Conservation (phyloP, 2,888 invertebrate species). For the Hirtodrosophila duncani region DNA sequence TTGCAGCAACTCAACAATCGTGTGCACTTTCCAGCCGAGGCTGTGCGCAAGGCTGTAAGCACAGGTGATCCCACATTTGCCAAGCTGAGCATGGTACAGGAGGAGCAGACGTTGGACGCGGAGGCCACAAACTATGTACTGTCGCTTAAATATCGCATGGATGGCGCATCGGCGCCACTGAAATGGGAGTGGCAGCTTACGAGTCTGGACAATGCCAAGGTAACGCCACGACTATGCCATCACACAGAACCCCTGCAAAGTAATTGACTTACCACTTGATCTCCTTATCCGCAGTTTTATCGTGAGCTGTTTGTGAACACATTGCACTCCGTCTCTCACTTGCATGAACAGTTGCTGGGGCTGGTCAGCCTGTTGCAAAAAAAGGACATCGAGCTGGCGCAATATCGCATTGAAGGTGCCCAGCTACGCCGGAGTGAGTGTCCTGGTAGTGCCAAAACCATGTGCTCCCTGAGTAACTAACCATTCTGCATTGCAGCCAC, state of each 20-base stretch:
- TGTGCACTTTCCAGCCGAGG: slow-evolving; percentile 59
- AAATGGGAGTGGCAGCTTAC: slow-evolving; percentile 67
- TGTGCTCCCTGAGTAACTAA: not conserved
- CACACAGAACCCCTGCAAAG: not conserved
- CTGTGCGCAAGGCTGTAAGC: slow-evolving; percentile 46
- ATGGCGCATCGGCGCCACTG: slow-evolving; percentile 40
- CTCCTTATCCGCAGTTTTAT: slow-evolving; percentile 58
- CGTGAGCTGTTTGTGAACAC: slow-evolving; percentile 47
- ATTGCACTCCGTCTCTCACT: slow-evolving; percentile 34
- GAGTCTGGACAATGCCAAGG: slow-evolving; percentile 6
- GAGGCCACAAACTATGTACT: slow-evolving; percentile 30
- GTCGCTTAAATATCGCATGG: slow-evolving; percentile 63
- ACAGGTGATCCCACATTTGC: slow-evolving; percentile 24
- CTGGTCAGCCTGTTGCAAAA: slow-evolving; percentile 55
- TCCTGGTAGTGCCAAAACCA: slow-evolving; percentile 17
- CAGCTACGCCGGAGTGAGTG: slow-evolving; percentile 64
- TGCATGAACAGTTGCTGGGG: slow-evolving; percentile 47
- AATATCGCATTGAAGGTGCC: slow-evolving; percentile 71
- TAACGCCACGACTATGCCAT: slow-evolving; percentile 4
- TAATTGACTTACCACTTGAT: not conserved
- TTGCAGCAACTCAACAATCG: slow-evolving; percentile 67
- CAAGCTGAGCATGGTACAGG: not conserved
- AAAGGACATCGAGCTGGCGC: slow-evolving; percentile 74
- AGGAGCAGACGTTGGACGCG: not conserved
- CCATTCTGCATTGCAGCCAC: slow-evolving; percentile 48